A percentile compares a stretch with the other conserved stretches of the same genome.
phyloP scores from a whole-genome alignment of 2,888 invertebrate genomes.

The Stenichneumon culpator region DNA sequence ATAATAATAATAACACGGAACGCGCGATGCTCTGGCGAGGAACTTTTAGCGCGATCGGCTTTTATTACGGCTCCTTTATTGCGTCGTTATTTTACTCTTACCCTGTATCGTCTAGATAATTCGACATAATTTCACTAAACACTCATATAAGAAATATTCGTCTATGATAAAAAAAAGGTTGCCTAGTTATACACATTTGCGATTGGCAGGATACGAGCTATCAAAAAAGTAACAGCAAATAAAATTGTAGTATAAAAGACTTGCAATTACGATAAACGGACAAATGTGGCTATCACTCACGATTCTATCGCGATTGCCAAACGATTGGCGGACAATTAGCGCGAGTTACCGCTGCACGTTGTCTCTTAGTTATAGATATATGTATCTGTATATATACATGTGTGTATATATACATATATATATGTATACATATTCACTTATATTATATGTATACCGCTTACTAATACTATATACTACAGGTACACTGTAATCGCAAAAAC shows the following conservation, averaged over 20 bases:
- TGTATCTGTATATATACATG: not conserved
- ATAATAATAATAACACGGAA: constrained; percentile 26
- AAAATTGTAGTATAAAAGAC: constrained; percentile 24
- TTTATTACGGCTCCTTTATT: constrained; percentile 69
- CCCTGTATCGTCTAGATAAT: constrained; percentile 67
- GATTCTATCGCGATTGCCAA: constrained; percentile 21
- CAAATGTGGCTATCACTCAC: constrained; percentile 13
- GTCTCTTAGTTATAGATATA: constrained; percentile 53
- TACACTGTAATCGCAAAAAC: constrained; percentile 54
- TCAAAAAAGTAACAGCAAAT: constrained; percentile 12
- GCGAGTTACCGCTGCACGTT: constrained; percentile 41
- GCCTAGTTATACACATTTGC: constrained; percentile 52
- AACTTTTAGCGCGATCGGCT: constrained; percentile 58
- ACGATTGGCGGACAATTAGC: constrained; percentile 26
- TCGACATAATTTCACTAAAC: constrained; percentile 59
- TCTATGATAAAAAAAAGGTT: constrained; percentile 2
- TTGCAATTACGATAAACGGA: constrained; percentile 37
- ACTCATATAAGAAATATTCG: constrained; percentile 28
- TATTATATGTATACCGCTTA: constrained; percentile 64
- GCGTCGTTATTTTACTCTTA: constrained; percentile 71
- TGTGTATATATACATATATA: constrained; percentile 28
- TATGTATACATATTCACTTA: constrained; percentile 58
- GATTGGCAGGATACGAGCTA: constrained; percentile 36
- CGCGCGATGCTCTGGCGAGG: constrained; percentile 23
- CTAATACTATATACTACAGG: constrained; percentile 59